phyloP scores from a whole-genome alignment of 2,888 invertebrate genomes.

The Athrips mouffetella region DNA sequence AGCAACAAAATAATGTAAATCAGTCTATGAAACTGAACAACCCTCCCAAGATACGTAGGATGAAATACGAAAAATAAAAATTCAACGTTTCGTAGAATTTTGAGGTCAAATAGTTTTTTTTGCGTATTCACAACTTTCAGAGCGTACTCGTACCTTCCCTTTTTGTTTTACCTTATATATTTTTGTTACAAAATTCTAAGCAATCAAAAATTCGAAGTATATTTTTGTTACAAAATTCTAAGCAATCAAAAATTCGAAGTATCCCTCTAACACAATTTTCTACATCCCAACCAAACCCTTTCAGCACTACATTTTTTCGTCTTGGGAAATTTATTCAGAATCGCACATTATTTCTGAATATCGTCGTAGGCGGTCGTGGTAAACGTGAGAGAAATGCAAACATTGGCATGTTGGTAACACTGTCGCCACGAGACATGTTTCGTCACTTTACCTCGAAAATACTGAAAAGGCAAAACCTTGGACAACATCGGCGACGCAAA shows the following conservation, averaged over 20 bases:
- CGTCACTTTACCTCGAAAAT: slow-evolving; percentile 62
- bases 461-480: slow-evolving; percentile 39
- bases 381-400: slow-evolving; percentile 60
- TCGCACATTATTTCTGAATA: slow-evolving; percentile 51
- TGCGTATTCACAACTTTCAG: too few species aligned
- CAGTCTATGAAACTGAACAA: too few species aligned
- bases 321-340: slow-evolving; percentile 48
- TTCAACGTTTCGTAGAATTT: too few species aligned
- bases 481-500: slow-evolving; percentile 40
- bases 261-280: neutral
- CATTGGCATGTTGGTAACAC: too few species aligned
- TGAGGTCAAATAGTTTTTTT: too few species aligned
- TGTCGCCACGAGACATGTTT: slow-evolving; percentile 61
- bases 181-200: neutral
- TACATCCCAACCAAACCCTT: slow-evolving; percentile 15
- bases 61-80: too few species aligned
- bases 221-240: neutral
- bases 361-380: slow-evolving; percentile 30
- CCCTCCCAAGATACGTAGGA: too few species aligned
- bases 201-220: too few species aligned
- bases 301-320: slow-evolving; percentile 34
- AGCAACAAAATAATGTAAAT: too few species aligned
- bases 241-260: too few species aligned
- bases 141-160: too few species aligned
- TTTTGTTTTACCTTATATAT: too few species aligned